phyloP scores from a whole-genome alignment of 2,113 vertebrate genomes.

The Cheirogaleus medius region DNA sequence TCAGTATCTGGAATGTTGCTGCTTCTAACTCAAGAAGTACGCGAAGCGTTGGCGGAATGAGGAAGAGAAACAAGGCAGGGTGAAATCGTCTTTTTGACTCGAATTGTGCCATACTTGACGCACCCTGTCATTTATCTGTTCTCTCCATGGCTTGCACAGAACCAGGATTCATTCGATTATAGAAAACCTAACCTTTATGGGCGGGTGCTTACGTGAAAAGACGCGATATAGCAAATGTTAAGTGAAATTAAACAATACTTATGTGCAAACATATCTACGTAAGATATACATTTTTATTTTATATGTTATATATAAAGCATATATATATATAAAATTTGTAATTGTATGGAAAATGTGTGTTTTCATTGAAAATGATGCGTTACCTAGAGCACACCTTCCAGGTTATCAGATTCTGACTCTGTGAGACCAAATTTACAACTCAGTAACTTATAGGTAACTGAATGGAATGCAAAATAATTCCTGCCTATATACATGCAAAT shows the following conservation, averaged over 20 bases:
- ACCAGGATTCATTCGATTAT: neutral
- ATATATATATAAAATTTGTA: neutral
- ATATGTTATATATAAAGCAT: neutral
- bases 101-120: neutral
- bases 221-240: fast-evolving
- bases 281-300: neutral
- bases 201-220: neutral
- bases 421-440: neutral
- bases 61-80: neutral
- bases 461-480: neutral
- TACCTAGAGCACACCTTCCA: neutral
- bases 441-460: no score
- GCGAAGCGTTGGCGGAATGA: neutral
- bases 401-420: neutral
- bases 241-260: neutral
- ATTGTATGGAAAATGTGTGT: neutral
- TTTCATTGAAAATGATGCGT: neutral
- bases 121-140: neutral
- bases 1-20: neutral
- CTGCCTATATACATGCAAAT: neutral
- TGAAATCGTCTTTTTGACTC: neutral
- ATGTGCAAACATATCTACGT: neutral
- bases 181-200: neutral
- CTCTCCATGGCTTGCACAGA: neutral
- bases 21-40: neutral